Base-by-base conservation (phyloP, 2,113 vertebrate genomes). In the Aegithalos caudatus region DNA sequence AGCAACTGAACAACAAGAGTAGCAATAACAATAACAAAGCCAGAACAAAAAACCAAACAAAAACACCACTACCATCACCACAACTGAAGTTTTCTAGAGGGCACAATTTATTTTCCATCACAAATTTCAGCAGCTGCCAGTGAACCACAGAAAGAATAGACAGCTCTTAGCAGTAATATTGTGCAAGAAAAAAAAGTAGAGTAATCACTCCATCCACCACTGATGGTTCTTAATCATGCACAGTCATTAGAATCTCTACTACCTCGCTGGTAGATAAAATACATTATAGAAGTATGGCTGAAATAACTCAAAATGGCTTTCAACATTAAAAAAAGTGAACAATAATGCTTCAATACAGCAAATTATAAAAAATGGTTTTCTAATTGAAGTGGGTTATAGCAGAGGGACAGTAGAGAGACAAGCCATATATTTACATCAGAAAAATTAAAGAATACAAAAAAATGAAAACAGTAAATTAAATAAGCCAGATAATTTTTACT, bases 51-150 rank as follows among this genome's bases (percentile, higher is more conserved):
- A 53, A n/a, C 9, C 6, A 15, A n/a, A 27, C 9, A 48, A 35
- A 58, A 57, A 1, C 48, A 38, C 10, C 4, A 54, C 3, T 10
- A 42, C 4, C 3, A 27, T 4, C 9, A n/a, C 8, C 6, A 48
- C 1, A 12, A 66, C 5, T 29, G 31, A 3, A 38, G 17, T n/a
- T 93, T 51, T 76, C 61, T 45, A 67, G 37, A 74, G 8, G 18
- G 6, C 11, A 76, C 11, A 65, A 37, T 57, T 93, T 57, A 28
- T 80, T 84, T 90, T 76, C 31, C 25, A 44, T 65, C n/a, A 61
- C 74, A 80, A 76, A 53, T 31, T 76, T 82, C n/a, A 85, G 6
- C 57, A 69, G 23, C 37, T 88, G 29, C 14, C 31, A 48, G 25
- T 71, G 48, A 64, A 79, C 33, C 31, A 62, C 27, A 48, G 29